These are phyloP conservation scores for Lepus europaeus DNA, from an alignment of 2,113 vertebrate species.

Conservation along the genomic window DNA sequence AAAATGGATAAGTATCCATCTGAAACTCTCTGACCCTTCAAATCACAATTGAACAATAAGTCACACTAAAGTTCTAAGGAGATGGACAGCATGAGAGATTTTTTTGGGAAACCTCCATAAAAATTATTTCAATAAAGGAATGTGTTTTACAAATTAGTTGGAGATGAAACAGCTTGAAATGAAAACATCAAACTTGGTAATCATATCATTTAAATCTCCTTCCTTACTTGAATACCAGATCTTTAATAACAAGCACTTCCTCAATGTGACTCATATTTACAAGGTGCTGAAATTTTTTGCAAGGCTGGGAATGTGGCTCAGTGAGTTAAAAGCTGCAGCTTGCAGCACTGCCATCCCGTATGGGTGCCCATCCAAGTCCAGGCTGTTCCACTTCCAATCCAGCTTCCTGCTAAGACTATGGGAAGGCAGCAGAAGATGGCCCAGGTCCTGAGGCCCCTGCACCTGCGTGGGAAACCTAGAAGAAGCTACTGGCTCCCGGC, in stretches of 20 bases:
- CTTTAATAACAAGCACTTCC: conserved; percentile 36
- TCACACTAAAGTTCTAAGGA: conserved; percentile 37
- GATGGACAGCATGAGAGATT: not conserved
- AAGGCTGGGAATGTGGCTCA: too few species aligned
- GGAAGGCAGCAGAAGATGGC: too few species aligned
- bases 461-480: too few species aligned
- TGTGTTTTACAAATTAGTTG: not conserved
- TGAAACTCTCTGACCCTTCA: not conserved
- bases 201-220: conserved; percentile 26
- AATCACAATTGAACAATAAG: conserved; percentile 27
- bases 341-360: too few species aligned
- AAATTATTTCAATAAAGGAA: conserved; percentile 36
- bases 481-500: too few species aligned
- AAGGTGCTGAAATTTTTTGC: not conserved
- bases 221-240: not conserved
- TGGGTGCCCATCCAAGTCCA: too few species aligned
- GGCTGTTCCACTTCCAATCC: too few species aligned
- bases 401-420: too few species aligned
- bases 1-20: not conserved
- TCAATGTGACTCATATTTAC: not conserved
- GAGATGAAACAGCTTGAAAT: conserved; percentile 37
- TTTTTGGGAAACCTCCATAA: conserved; percentile 24
- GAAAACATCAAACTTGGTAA: conserved; percentile 15
- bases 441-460: too few species aligned
- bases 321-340: too few species aligned